Conservation (phyloP, 2,888 invertebrate species). For the Xestia xanthographa region DNA sequence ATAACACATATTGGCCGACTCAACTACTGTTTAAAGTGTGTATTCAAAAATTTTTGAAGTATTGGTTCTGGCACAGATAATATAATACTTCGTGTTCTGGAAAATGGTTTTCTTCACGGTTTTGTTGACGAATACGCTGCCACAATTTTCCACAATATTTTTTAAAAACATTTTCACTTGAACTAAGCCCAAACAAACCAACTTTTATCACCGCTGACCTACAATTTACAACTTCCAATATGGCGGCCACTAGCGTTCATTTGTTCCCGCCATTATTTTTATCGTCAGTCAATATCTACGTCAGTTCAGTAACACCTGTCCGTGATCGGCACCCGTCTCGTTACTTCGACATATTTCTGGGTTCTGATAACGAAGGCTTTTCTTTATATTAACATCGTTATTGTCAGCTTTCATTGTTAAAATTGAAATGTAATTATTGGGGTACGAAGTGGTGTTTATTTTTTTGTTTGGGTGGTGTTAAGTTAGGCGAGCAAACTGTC, state of each 20-base stretch:
- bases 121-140: not conserved
- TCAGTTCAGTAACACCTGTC: conserved; percentile 55
- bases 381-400: conserved; percentile 58
- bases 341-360: conserved; percentile 47
- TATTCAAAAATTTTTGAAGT: too few relatives aligned
- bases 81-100: too few relatives aligned
- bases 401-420: conserved; percentile 38
- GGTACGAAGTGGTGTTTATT: not conserved
- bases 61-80: too few relatives aligned
- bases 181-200: conserved; percentile 6
- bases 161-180: not conserved
- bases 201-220: conserved; percentile 13
- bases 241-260: conserved; percentile 37
- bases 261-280: conserved; percentile 57
- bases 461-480: not conserved
- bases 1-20: too few relatives aligned
- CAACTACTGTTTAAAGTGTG: too few relatives aligned
- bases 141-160: not conserved
- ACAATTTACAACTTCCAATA: conserved; percentile 47
- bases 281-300: conserved; percentile 53
- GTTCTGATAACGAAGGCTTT: conserved; percentile 54
- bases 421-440: conserved; percentile 43
- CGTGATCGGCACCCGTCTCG: conserved; percentile 37
- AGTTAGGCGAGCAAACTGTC: not conserved
- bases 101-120: not conserved